These are phyloP conservation scores for Pristionchus fissidentatus DNA, from an alignment of 2,888 invertebrate genomes.

Conservation along the genomic window DNA sequence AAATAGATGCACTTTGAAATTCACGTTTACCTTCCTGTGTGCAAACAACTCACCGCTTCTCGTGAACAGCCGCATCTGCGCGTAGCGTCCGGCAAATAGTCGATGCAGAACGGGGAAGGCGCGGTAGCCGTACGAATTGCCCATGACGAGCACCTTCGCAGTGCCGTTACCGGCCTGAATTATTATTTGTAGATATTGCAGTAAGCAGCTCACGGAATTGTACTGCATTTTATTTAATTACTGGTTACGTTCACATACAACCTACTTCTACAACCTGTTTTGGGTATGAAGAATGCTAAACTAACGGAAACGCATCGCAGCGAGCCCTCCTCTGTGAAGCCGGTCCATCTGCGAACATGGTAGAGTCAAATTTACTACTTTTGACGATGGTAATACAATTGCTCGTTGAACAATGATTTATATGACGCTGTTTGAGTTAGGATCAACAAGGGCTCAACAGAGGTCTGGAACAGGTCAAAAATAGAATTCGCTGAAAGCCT, in stretches of 20 bases:
- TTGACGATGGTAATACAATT: too few relatives aligned
- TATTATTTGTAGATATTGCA: background rate
- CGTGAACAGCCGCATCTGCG: conserved; percentile 30
- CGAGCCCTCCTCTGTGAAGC: background rate
- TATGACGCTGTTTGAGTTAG: too few relatives aligned
- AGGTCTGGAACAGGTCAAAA: too few relatives aligned
- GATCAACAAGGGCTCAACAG: too few relatives aligned
- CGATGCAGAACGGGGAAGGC: conserved; percentile 20
- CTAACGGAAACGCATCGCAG: background rate
- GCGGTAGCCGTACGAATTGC: conserved; percentile 44
- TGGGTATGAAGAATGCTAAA: background rate
- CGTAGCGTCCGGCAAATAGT: conserved; percentile 30
- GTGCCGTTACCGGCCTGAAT: conserved; percentile 41
- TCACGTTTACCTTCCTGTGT: background rate
- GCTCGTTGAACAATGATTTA: too few relatives aligned
- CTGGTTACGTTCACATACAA: too few relatives aligned
- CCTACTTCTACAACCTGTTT: too few relatives aligned
- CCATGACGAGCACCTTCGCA: conserved; percentile 45
- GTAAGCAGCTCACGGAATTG: too few relatives aligned
- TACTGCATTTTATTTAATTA: too few relatives aligned
- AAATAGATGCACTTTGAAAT: background rate
- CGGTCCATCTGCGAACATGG: background rate
- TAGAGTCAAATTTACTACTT: background rate
- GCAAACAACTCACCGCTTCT: conserved; percentile 25
- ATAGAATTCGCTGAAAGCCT: too few relatives aligned